Conservation (phyloP, 2,797 vertebrate genomes). For the Amphiprion clarkii region DNA sequence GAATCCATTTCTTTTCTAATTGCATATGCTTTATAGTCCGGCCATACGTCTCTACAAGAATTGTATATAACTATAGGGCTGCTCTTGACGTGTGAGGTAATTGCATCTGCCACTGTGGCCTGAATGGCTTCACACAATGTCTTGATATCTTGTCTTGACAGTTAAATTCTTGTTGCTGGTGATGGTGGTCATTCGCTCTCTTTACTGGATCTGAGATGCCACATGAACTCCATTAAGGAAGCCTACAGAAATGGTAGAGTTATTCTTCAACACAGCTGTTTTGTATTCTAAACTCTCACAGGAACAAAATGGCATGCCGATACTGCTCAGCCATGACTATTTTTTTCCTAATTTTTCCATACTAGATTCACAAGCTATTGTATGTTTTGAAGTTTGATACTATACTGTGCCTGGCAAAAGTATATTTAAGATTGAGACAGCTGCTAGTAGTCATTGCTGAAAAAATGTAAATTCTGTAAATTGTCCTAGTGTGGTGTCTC, state of each 20-base stretch:
- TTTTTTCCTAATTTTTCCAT: too few relatives aligned
- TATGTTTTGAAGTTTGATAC: too few relatives aligned
- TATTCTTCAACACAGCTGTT: conserved; percentile 11
- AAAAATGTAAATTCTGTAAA: background rate
- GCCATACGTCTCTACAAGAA: background rate
- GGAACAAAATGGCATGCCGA: background rate
- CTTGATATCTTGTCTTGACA: conserved; percentile 14
- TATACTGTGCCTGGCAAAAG: too few relatives aligned
- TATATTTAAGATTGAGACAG: too few relatives aligned
- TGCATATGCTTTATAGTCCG: background rate
- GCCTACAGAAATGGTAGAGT: background rate
- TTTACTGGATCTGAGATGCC: conserved; percentile 10
- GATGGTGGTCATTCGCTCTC: conserved; percentile 17
- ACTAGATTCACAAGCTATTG: too few relatives aligned
- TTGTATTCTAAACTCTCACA: background rate
- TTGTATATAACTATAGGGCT: background rate
- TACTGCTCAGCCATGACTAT: background rate
- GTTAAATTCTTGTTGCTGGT: conserved; percentile 11
- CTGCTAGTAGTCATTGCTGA: too few relatives aligned
- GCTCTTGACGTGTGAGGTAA: conserved; percentile 19
- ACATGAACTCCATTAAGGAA: conserved; percentile 15
- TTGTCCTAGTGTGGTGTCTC: background rate
- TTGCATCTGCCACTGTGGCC: conserved; percentile 26
- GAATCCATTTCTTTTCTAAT: background rate
- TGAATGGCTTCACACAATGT: conserved; percentile 14